These are phyloP conservation scores for Epinephelus cyanopodus DNA, from an alignment of 2,113 vertebrate genomes.

Conservation along the genomic window DNA sequence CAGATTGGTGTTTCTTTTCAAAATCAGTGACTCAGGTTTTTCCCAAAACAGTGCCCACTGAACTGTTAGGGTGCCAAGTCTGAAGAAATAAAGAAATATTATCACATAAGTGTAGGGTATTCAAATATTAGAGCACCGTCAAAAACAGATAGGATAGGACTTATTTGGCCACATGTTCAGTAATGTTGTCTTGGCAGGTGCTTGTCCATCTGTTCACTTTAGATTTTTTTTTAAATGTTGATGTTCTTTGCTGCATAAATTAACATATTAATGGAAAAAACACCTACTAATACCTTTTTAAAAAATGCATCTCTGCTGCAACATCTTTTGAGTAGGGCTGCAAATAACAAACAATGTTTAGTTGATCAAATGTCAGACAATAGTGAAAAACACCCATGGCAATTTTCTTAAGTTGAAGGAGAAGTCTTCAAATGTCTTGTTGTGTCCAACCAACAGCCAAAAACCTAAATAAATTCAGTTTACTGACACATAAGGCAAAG, in stretches of 20 bases:
- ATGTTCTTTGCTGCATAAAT: slow-evolving; percentile 8
- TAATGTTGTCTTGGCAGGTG: background rate
- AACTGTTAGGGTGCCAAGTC: no score
- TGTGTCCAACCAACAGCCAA: background rate
- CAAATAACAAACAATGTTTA: no score
- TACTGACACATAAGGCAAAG: background rate
- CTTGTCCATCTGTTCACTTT: no score
- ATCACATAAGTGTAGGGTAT: background rate
- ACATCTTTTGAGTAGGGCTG: background rate
- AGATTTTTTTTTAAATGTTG: background rate
- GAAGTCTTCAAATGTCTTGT: background rate
- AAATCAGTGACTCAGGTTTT: slow-evolving; percentile 1
- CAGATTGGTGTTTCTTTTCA: slow-evolving; percentile 5
- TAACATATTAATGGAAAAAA: background rate
- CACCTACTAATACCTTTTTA: background rate
- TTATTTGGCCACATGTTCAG: background rate
- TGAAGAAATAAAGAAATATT: background rate
- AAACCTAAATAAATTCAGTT: background rate
- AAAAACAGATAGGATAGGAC: background rate
- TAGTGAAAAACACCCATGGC: background rate
- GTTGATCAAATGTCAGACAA: background rate
- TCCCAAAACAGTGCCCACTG: background rate
- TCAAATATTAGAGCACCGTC: background rate
- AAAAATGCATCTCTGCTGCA: background rate
- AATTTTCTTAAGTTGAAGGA: background rate